phyloP scores from a whole-genome alignment of 1,140 invertebrate species.

The Trachymyrmex septentrionalis region DNA sequence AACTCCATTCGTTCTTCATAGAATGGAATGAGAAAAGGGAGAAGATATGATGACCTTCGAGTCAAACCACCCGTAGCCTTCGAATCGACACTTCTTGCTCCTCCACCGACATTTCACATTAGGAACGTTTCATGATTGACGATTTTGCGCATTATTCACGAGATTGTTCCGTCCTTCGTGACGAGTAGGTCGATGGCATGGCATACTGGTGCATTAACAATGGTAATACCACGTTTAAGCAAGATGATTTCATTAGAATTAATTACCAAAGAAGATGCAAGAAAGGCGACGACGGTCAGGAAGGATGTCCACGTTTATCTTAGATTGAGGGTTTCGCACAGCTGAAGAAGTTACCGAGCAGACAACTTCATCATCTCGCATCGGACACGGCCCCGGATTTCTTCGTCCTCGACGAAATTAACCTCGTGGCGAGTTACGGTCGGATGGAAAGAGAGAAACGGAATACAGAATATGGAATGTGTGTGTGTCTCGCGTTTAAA shows the following conservation, averaged over 20 bases:
- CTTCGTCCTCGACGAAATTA: conserved; percentile 18
- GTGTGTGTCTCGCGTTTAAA: conserved; percentile 8
- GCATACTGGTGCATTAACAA: neutral
- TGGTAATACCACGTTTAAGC: conserved; percentile 8
- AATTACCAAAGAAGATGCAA: neutral
- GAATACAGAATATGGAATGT: neutral
- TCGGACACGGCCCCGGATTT: conserved; percentile 10
- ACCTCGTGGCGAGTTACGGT: conserved; percentile 31
- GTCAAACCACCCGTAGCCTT: conserved; percentile 30
- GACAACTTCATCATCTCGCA: conserved; percentile 31
- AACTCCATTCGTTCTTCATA: neutral
- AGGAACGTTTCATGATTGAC: conserved; percentile 27
- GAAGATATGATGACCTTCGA: conserved; percentile 12
- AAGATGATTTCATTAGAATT: conserved; percentile 23
- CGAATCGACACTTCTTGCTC: conserved; percentile 25
- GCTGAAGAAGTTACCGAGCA: neutral
- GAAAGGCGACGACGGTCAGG: neutral
- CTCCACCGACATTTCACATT: conserved; percentile 17
- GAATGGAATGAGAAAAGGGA: neutral
- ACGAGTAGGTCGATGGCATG: neutral
- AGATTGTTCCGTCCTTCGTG: conserved; percentile 21
- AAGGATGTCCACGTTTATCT: conserved; percentile 40
- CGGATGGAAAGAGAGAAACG: neutral
- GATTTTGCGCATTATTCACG: conserved; percentile 40
- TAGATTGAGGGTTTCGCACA: neutral